These are phyloP conservation scores for Caenorhabditis tropicalis DNA, from an alignment of 1,140 invertebrate species.

Conservation along the genomic window DNA sequence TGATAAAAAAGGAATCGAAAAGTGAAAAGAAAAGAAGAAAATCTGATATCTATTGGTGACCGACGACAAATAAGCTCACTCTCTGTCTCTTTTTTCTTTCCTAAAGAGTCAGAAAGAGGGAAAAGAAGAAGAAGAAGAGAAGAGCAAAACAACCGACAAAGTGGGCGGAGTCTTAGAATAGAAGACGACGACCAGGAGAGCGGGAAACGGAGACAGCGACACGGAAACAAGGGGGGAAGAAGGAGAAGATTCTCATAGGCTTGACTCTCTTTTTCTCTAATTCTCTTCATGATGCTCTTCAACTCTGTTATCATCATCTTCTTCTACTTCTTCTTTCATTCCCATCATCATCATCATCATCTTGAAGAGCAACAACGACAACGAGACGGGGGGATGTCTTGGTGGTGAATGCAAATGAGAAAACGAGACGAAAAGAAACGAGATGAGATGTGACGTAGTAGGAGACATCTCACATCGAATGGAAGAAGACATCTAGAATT, in stretches of 20 bases:
- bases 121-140: neutral
- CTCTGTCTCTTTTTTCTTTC: too few species aligned
- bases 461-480: neutral
- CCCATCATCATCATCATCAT: constrained; percentile 17
- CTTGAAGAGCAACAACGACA: constrained; percentile 16
- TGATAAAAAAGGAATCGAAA: neutral
- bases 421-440: neutral
- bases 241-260: neutral
- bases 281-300: neutral
- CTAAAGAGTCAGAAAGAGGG: constrained; percentile 27
- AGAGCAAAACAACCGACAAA: constrained; percentile 34
- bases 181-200: constrained; percentile 1
- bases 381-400: neutral
- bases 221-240: constrained; percentile 20
- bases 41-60: constrained; percentile 25
- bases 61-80: constrained; percentile 23
- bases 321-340: neutral
- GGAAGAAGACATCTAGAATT: neutral
- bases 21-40: neutral
- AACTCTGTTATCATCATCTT: constrained; percentile 15
- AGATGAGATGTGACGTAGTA: neutral
- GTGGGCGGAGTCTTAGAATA: constrained; percentile 19
- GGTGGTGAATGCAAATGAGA: neutral
- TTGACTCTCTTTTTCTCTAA: neutral
- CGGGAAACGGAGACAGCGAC: constrained; percentile 9